A percentile compares a stretch with the other conserved stretches of the same genome.
Evolutionary conservation across 2,888 invertebrate species (phyloP).

Genomic region (Dicyrtoma fusca): DNA sequence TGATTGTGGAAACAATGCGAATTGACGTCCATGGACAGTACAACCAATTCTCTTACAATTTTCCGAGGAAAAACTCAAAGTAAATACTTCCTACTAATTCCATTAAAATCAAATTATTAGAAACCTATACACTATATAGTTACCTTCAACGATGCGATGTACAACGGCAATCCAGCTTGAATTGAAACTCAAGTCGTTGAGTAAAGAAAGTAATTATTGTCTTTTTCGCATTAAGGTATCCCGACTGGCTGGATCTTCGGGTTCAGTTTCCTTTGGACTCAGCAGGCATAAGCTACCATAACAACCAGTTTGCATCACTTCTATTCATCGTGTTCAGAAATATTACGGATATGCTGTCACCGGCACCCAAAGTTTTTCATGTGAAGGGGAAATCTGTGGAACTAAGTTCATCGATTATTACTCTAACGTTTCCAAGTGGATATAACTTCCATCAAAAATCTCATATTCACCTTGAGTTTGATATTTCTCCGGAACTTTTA

Average conservation of each 20-base stretch:
- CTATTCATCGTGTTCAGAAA: slow-evolving; percentile 39
- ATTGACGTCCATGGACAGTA: slow-evolving; percentile 22
- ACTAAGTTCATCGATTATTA: slow-evolving; percentile 36
- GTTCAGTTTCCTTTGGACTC: slow-evolving; percentile 35
- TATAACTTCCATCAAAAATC: slow-evolving; percentile 31
- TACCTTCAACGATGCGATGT: too few species aligned
- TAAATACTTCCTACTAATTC: slow-evolving; percentile 30
- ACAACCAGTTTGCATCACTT: slow-evolving; percentile 29
- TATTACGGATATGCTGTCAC: slow-evolving; percentile 34
- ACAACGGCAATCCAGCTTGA: too few species aligned
- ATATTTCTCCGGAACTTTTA: slow-evolving; percentile 29
- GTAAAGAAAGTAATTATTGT: background rate
- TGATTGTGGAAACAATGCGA: slow-evolving; percentile 35
- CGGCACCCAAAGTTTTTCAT: slow-evolving; percentile 8
- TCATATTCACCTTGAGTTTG: slow-evolving; percentile 36
- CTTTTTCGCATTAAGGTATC: slow-evolving; percentile 32
- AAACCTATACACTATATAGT: too few species aligned
- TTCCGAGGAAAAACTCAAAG: slow-evolving; percentile 26
- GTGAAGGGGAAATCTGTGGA: slow-evolving; percentile 22
- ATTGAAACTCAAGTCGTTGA: too few species aligned
- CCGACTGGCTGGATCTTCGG: slow-evolving; percentile 35
- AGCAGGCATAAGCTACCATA: slow-evolving; percentile 13
- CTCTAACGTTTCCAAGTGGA: slow-evolving; percentile 20
- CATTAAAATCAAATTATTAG: too few species aligned
- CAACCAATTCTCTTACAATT: slow-evolving; percentile 19